Evolutionary conservation across 1,140 invertebrate genomes (phyloP).

Genomic region (Gerris buenoi): DNA sequence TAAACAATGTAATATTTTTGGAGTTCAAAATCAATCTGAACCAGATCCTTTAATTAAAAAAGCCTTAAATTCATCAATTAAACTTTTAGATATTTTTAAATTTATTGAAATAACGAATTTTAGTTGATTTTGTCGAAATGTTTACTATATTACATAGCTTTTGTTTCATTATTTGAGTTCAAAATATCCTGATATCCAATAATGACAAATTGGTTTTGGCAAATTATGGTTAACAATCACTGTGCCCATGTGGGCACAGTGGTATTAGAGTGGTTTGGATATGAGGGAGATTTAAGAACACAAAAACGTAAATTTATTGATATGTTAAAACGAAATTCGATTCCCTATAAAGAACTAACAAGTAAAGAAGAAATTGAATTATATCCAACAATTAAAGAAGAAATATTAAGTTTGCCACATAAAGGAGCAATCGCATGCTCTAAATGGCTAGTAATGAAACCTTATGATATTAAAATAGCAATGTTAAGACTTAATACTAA

Average conservation of each 20-base stretch:
- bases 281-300: not conserved
- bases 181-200: not conserved
- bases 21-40: not conserved
- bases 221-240: not conserved
- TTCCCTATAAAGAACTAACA: not conserved
- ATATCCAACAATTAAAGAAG: not conserved
- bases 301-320: not conserved
- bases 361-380: not conserved
- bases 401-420: not conserved
- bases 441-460: not conserved
- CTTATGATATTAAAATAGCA: not conserved
- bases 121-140: not conserved
- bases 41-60: not conserved
- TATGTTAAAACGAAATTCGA: not conserved
- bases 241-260: not conserved
- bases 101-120: not conserved
- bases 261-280: not conserved
- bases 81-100: not conserved
- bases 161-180: not conserved
- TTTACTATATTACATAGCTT: not conserved
- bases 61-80: not conserved
- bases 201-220: not conserved
- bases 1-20: not conserved
- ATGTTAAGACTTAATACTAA: not conserved
- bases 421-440: not conserved